A percentile compares a stretch with the other conserved stretches of the same genome.
Evolutionary conservation across 2,888 invertebrate genomes (phyloP).

Genomic region (Papilio elwesi): DNA sequence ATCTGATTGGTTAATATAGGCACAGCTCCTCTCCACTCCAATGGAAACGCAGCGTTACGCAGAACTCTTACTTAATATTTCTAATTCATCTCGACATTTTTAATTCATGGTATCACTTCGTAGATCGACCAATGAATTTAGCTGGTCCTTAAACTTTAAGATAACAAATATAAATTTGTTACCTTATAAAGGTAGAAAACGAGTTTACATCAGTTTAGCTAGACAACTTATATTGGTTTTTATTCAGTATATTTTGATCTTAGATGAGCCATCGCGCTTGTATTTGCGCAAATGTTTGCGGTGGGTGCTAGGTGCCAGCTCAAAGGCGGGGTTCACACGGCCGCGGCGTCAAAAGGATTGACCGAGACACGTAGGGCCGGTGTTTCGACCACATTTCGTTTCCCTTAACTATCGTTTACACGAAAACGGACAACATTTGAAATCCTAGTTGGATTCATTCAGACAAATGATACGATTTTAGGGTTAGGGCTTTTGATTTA

Average conservation of each 20-base stretch:
- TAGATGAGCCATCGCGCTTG: slow-evolving; percentile 56
- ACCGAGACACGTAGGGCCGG: slow-evolving; percentile 67
- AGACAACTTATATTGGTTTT: background rate
- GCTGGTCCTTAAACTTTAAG: too few species aligned
- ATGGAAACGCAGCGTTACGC: too few species aligned
- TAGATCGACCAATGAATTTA: too few species aligned
- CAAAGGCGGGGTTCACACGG: slow-evolving; percentile 76
- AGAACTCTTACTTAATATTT: too few species aligned
- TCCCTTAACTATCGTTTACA: slow-evolving; percentile 59
- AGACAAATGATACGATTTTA: background rate
- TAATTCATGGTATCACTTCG: too few species aligned
- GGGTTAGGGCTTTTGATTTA: too few species aligned
- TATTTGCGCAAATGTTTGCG: slow-evolving; percentile 75
- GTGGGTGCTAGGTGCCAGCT: slow-evolving; percentile 74
- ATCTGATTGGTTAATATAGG: too few species aligned
- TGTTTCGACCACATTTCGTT: slow-evolving; percentile 68
- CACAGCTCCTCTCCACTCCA: too few species aligned
- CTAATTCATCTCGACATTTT: too few species aligned
- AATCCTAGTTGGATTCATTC: slow-evolving; percentile 21
- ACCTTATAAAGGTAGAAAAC: too few species aligned
- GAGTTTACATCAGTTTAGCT: background rate
- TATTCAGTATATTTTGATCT: slow-evolving; percentile 30
- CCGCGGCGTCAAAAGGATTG: slow-evolving; percentile 73
- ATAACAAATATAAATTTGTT: too few species aligned
- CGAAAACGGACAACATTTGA: slow-evolving; percentile 48